Conservation (phyloP, 2,797 vertebrate species). For the Esox masquinongy region DNA sequence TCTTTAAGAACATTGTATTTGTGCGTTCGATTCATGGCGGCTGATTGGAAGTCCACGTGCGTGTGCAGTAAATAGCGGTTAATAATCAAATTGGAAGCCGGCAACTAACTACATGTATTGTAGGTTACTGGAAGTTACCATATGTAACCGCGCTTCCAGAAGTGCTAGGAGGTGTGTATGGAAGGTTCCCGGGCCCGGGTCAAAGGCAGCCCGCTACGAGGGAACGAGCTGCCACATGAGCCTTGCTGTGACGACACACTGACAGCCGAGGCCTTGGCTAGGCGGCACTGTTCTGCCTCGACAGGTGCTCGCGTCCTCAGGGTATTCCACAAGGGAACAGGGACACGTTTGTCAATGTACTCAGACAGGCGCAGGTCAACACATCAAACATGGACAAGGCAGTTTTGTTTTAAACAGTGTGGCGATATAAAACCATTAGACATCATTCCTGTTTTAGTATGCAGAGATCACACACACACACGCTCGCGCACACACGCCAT, state of each 20-base stretch:
- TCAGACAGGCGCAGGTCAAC: not conserved
- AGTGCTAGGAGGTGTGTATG: slow-evolving; percentile 24
- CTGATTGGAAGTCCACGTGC: slow-evolving; percentile 45
- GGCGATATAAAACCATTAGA: not conserved
- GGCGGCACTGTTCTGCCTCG: not conserved
- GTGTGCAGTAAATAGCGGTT: not conserved
- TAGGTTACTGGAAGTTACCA: not conserved
- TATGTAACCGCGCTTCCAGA: not conserved
- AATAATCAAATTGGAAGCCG: too few relatives aligned
- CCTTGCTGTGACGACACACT: too few relatives aligned
- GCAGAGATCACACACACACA: not conserved
- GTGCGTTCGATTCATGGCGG: slow-evolving; percentile 56
- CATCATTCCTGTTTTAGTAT: not conserved
- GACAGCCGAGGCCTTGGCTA: too few relatives aligned
- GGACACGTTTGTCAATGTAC: too few relatives aligned
- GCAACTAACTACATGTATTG: not conserved
- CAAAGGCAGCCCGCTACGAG: not conserved
- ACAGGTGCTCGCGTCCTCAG: not conserved
- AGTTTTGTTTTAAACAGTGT: not conserved
- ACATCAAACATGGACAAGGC: not conserved
- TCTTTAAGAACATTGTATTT: slow-evolving; percentile 30
- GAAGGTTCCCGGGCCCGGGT: not conserved
- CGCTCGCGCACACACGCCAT: too few relatives aligned
- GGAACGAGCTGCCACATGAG: not conserved
- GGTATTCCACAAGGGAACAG: not conserved